Base-by-base conservation (phyloP, 2,797 vertebrate species). In the Percopsis omiscomaycus region DNA sequence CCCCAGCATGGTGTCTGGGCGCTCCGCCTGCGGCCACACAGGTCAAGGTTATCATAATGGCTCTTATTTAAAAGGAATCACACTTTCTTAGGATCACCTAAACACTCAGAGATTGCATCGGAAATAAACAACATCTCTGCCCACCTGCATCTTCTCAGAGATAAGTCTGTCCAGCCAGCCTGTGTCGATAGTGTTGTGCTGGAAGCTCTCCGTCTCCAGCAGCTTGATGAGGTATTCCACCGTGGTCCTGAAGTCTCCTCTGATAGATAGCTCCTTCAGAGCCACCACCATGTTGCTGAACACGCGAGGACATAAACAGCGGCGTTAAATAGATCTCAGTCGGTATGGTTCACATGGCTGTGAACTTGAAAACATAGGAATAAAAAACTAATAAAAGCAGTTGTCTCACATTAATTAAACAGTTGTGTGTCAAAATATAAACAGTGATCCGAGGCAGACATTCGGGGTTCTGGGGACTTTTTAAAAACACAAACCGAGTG, bases 221-320 rank as follows among this genome's bases (percentile, higher is more conserved):
- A 99, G 90, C 64, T 98, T 98, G 71, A 97, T 99, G 81, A 99
- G 88, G 81, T 99, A 99, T 77, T 99, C 98, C 28, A 99, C 98
- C 0, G 98, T 99, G 71, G 98, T 99, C 77, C 98, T 91, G 88
- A 99, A 99, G 89, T 99, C 98, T 63, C 98, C 98, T 74, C 98
- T 93, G 79, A 99, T 99, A 28, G 97, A 99, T 55, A 99, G 82
- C 78, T 99, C 98, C 79, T 99, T 99, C 78, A 99, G 82, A 62
- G 98, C 98, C 73, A 99, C 96, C 62, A 99, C 97, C 97, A 99
- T 95, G 91, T 99, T 99, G 56, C 98, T 99, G 73, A 82, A 64
- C 73, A 82, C 5, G 82, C 53, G 37, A 14, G 47, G 3, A 72
- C 2, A 48, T 2, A 57, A 55, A 27, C 6, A 63, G 4, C 4